Conservation (phyloP, 1,140 invertebrate species). For the Philotrypesis tridentata region DNA sequence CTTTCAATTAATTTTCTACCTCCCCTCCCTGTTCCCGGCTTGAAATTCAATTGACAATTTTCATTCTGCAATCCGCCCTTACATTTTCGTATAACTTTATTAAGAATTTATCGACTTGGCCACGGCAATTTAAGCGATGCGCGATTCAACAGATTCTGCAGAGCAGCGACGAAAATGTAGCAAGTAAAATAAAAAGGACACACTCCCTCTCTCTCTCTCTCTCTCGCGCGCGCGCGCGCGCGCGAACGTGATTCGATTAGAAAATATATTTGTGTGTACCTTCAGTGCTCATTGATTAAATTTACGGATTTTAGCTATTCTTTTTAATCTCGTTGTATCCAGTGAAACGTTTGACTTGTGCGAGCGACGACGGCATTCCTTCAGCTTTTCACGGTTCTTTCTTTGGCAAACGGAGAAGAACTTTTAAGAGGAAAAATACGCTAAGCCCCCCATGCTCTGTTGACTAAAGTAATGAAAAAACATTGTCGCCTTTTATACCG, state of each 20-base stretch:
- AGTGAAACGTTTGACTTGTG: neutral
- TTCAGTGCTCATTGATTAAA: neutral
- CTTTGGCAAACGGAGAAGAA: neutral
- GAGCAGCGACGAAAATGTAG: no score
- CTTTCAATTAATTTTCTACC: no score
- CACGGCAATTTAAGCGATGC: no score
- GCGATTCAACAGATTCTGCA: no score
- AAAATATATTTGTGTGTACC: neutral
- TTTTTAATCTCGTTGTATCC: neutral
- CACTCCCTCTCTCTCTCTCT: no score
- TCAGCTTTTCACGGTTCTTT: slow-evolving; percentile 4
- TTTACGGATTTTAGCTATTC: neutral
- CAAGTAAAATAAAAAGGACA: no score
- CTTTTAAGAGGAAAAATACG: slow-evolving; percentile 23
- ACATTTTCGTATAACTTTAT: no score
- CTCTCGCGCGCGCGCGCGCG: no score
- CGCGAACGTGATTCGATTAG: neutral
- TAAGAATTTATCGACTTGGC: no score
- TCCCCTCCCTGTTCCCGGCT: no score
- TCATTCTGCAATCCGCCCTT: no score
- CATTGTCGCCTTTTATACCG: slow-evolving; percentile 34
- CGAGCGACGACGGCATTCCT: neutral
- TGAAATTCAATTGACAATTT: no score
- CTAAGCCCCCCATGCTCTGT: neutral
- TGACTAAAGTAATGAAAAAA: slow-evolving; percentile 30